A percentile compares a stretch with the other conserved stretches of the same genome.
Evolutionary conservation across 2,797 vertebrate genomes (phyloP).

Genomic region (Erpetoichthys calabaricus): DNA sequence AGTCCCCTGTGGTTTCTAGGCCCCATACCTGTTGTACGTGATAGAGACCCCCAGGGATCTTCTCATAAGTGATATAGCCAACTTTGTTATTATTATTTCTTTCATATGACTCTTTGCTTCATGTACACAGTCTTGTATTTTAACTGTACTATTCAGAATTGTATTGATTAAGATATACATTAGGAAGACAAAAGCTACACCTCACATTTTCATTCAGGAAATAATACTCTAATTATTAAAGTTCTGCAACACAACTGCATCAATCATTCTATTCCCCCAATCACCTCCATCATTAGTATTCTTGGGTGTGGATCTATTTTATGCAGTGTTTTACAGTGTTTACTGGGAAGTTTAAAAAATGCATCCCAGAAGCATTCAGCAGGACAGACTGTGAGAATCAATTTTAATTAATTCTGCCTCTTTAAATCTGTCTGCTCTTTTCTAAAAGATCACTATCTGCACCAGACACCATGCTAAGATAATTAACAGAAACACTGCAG

Average conservation of each 20-base stretch:
- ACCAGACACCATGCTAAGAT: constrained; percentile 27
- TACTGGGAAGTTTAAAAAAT: constrained; percentile 17
- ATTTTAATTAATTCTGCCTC: constrained; percentile 52
- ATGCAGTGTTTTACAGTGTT: constrained; percentile 19
- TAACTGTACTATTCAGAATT: too few species aligned
- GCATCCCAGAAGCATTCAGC: constrained; percentile 23
- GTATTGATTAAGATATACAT: too few species aligned
- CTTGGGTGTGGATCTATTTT: constrained; percentile 23
- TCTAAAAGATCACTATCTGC: constrained; percentile 39
- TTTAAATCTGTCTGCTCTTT: constrained; percentile 39
- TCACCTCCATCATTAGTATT: constrained; percentile 36
- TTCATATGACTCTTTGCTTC: too few species aligned
- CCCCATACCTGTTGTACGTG: too few species aligned
- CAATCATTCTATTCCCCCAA: constrained; percentile 12
- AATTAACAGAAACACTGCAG: constrained; percentile 38
- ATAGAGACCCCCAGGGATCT: too few species aligned
- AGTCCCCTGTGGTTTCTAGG: too few species aligned
- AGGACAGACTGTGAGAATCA: constrained; percentile 35
- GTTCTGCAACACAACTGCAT: background rate
- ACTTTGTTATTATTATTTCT: too few species aligned
- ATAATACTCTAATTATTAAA: constrained; percentile 24
- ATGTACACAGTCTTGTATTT: too few species aligned
- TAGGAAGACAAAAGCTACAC: too few species aligned
- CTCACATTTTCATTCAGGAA: too few species aligned
- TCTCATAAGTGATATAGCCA: too few species aligned